Base-by-base conservation (phyloP, 2,888 invertebrate species). In the Xylota segnis region DNA sequence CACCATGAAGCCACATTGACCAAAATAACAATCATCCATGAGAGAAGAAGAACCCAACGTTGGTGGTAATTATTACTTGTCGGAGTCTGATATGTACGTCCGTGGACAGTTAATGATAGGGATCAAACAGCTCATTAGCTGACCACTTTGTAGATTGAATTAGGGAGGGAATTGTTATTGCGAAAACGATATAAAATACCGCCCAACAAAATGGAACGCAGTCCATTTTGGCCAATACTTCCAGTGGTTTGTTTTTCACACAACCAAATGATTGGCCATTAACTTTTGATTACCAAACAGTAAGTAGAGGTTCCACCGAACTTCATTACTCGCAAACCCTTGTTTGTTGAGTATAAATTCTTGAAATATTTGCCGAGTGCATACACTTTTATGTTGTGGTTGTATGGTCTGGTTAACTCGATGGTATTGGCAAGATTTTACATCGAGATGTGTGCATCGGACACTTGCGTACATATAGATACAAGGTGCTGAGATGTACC, bases 1-100 rank as follows among this genome's bases (percentile, higher is more conserved):
- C 7, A 45, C 14, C 45, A 18, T 10, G 23, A 50, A 18, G 18
- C 16, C 50, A 23, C 50, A 50, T 18, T 23, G 10, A 74, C 74
- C 74, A 56, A 45, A 43, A 63, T 54, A 63, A 54, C 63, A 74
- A 61, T 74, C 52, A 74, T 74, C 63, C n/a, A n/a, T n/a, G n/a
- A n/a, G n/a, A n/a, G n/a, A 74, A 74, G 43, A 54, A 23, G 32
- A n/a, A 23, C 52, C 63, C 18, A 52, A 63, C 32, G 54, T 16
- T 74, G 52, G 18, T 63, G 63, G 74, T 74, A 74, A 63, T 74
- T 74, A 74, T 56, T 63, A 54, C 43, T 63, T 63, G 63, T 74
- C 32, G 74, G 32, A 23, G 54, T 45, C 14, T 32, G 14, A 14
- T 43, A 40, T 52, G 54, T 10, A 74, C 43, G 29, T 27, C 54